A percentile compares a stretch with the other conserved stretches of the same genome.
Evolutionary conservation across 2,113 vertebrate genomes (phyloP).

Genomic region (Triplophysa rosa): DNA sequence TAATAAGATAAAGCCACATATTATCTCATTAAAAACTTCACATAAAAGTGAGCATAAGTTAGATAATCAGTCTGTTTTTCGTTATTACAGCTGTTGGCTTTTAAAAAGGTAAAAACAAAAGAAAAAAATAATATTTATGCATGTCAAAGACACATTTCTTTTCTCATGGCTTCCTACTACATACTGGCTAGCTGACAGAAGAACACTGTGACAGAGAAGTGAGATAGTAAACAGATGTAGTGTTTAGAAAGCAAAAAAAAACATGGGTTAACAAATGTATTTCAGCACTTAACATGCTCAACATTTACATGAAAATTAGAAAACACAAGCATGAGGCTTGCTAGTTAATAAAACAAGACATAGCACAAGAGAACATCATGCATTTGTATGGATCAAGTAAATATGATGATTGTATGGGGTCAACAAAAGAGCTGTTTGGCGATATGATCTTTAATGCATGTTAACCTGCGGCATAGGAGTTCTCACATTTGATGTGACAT

Average conservation of each 20-base stretch:
- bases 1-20: slow-evolving; percentile 39
- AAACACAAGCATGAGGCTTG: neutral
- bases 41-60: slow-evolving; percentile 38
- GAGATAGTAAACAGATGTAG: slow-evolving; percentile 41
- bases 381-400: slow-evolving; percentile 12
- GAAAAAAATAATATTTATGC: neutral
- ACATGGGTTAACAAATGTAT: slow-evolving; percentile 20
- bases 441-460: neutral
- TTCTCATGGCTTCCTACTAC: slow-evolving; percentile 35
- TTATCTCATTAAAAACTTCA: slow-evolving; percentile 36
- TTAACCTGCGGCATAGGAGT: neutral
- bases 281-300: slow-evolving; percentile 31
- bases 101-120: slow-evolving; percentile 20
- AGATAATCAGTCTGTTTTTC: slow-evolving; percentile 28
- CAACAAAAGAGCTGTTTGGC: neutral
- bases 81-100: neutral
- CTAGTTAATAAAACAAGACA: slow-evolving; percentile 28
- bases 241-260: slow-evolving; percentile 46
- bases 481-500: slow-evolving; percentile 30
- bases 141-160: slow-evolving; percentile 20
- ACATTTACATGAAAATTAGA: slow-evolving; percentile 24
- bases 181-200: neutral
- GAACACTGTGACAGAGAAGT: slow-evolving; percentile 14
- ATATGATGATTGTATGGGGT: neutral
- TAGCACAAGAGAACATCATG: slow-evolving; percentile 15